A percentile compares a stretch with the other conserved stretches of the same genome.
Conservation (phyloP, 92 coral and sea anemone genomes). For the Umimayanthus kanabou region DNA sequence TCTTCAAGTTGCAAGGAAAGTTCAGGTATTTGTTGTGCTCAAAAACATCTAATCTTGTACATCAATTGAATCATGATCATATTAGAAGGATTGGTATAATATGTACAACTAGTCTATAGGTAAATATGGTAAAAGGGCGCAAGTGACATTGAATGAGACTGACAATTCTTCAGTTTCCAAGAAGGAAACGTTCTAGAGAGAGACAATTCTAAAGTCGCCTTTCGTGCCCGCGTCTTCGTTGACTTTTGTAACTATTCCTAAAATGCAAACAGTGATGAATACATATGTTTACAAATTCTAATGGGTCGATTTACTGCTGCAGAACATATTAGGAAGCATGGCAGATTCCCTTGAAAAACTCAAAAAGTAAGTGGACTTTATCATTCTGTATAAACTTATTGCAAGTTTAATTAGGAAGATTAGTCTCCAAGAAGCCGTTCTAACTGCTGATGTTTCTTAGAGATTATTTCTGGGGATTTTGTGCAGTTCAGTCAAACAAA, state of each 20-base stretch:
- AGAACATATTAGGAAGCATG: conserved; percentile 79
- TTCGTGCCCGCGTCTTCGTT: too few species aligned
- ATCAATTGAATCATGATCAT: too few species aligned
- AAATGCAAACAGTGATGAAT: too few species aligned
- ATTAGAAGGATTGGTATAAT: too few species aligned
- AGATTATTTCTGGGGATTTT: background rate
- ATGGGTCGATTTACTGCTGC: background rate
- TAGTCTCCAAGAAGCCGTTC: background rate
- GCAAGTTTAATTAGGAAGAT: background rate
- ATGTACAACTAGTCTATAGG: too few species aligned
- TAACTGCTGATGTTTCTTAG: background rate
- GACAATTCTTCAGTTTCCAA: too few species aligned
- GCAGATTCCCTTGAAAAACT: conserved; percentile 89
- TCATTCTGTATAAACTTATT: background rate
- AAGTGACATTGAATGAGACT: too few species aligned
- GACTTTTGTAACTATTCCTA: too few species aligned
- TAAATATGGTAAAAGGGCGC: too few species aligned
- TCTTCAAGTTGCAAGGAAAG: conserved; percentile 95
- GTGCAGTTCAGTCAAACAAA: background rate
- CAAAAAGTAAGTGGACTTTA: conserved; percentile 67
- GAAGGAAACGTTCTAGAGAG: too few species aligned
- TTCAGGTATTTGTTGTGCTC: conserved; percentile 56
- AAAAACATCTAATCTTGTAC: too few species aligned
- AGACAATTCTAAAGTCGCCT: too few species aligned
- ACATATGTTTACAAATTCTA: background rate